A percentile compares a stretch with the other conserved stretches of the same genome.
Conservation (phyloP, 2,888 invertebrate genomes). For the Rhorus exstirpatorius region DNA sequence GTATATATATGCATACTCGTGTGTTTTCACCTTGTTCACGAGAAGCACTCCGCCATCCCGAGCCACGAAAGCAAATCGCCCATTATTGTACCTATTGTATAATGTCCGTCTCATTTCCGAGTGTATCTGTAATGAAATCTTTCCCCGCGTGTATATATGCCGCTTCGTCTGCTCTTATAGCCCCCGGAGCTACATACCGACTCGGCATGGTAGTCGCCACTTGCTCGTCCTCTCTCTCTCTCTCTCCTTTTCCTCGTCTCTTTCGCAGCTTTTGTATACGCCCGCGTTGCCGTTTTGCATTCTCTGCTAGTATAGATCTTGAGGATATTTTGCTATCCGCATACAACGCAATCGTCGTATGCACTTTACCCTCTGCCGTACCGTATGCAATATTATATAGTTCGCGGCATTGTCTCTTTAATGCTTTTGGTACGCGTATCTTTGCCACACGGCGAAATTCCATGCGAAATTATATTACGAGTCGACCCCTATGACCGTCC, state of each 20-base stretch:
- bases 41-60: conserved; percentile 37
- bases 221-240: conserved; percentile 19
- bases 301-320: conserved; percentile 24
- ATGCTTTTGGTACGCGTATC: conserved; percentile 54
- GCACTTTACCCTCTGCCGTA: conserved; percentile 12
- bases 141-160: conserved; percentile 68
- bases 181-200: conserved; percentile 19
- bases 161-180: conserved; percentile 16
- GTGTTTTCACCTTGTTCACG: conserved; percentile 67
- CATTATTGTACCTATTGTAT: conserved; percentile 79
- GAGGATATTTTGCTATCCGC: conserved; percentile 13
- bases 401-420: conserved; percentile 47
- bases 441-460: conserved; percentile 36
- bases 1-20: conserved; percentile 10
- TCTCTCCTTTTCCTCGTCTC: conserved; percentile 25
- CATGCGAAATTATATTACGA: conserved; percentile 45
- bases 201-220: conserved; percentile 36
- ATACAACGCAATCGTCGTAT: conserved; percentile 32
- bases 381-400: conserved; percentile 4
- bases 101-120: conserved; percentile 79
- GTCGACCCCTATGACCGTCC: conserved; percentile 21
- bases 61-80: conserved; percentile 73
- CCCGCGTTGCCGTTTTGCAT: conserved; percentile 40
- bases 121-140: conserved; percentile 84
- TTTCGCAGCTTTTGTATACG: conserved; percentile 38